Evolutionary conservation across 2,888 invertebrate species (phyloP), one percentile per base, ranked within the genome.

Genomic region (Cryptocheilus praepositus): DNA sequence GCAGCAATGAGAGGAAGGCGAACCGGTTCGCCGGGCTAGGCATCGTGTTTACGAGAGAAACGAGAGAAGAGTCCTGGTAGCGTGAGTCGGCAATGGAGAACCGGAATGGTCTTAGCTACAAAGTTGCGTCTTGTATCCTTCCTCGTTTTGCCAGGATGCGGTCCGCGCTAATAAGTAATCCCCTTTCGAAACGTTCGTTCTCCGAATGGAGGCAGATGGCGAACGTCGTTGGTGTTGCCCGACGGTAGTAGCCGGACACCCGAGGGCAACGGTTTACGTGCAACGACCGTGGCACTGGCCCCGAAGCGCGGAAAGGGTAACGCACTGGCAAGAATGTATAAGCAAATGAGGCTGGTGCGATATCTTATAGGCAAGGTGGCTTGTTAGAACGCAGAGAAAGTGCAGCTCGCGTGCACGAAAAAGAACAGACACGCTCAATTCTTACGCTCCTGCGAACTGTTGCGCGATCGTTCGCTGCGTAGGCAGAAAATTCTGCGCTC

Each of bases 1-100:
- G 67, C 72, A 56, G 61, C 62, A 71, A 75, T 67, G 66, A 18
- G 52, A n/a, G 46, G 71, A 71, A 69, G 68, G 74, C 54, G 67
- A 73, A 79, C 78, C 78, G 79, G 79, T 78, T 73, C 70, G 71
- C 67, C 74, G 53, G 68, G 44, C 53, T 45, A 19, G 53, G 68
- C 51, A 46, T 46, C 60, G 58, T 62, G 54, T 60, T 60, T 51
- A 56, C 51, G 65, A 49, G 60, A 11, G 36, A 56, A 64, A 60
- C 46, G 61, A 36, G 55, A 28, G 16, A 8, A 11, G 49, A 5
- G n/a, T 36, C 11, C 36, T 36, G 36, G 36, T 36, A 7, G 49
- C n/a, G 49, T 16, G 49, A 49, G 49, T 49, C 49, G 49, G 49
- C 44, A 18, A n/a, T 4, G n/a, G 59, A 59, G 28, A 59, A 59